A percentile compares a stretch with the other conserved stretches of the same genome.
Conservation (phyloP, 2,888 invertebrate species). For the Parnassius apollo region DNA sequence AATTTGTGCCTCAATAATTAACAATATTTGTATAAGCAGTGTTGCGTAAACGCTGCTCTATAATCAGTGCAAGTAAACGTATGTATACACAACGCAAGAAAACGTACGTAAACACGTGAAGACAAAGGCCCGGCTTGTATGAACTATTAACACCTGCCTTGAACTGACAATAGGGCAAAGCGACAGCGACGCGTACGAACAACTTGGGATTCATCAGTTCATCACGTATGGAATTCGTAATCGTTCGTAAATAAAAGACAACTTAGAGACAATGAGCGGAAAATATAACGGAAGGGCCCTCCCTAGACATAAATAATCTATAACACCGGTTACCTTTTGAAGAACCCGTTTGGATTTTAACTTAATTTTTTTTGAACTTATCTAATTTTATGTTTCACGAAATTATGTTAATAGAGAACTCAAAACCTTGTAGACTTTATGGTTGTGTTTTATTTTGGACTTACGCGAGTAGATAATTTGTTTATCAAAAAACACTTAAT, state of each 20-base stretch:
- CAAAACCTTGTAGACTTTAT: too few species aligned
- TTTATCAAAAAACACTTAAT: too few species aligned
- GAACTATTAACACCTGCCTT: slow-evolving; percentile 26
- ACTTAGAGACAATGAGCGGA: slow-evolving; percentile 25
- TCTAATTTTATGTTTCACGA: too few species aligned
- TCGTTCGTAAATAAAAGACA: slow-evolving; percentile 23
- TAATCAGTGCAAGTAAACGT: slow-evolving; percentile 14
- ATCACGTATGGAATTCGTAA: slow-evolving; percentile 12
- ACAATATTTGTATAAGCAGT: slow-evolving; percentile 24
- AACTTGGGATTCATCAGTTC: slow-evolving; percentile 4
- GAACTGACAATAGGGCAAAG: slow-evolving; percentile 18
- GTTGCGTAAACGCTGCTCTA: slow-evolving; percentile 13
- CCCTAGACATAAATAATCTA: too few species aligned
- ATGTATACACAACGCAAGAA: slow-evolving; percentile 18
- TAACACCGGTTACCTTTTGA: too few species aligned
- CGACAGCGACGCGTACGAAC: slow-evolving; percentile 13
- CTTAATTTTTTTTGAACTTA: too few species aligned
- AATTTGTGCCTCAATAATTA: slow-evolving; percentile 15
- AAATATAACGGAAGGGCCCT: slow-evolving; percentile 6
- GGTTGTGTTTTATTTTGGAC: too few species aligned
- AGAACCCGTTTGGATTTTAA: too few species aligned
- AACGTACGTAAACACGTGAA: slow-evolving; percentile 47
- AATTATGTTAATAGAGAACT: too few species aligned
- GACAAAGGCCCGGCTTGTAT: slow-evolving; percentile 42
- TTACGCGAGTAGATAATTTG: too few species aligned